Evolutionary conservation across 2,113 vertebrate genomes (phyloP).

Genomic region (Oryzias celebensis): DNA sequence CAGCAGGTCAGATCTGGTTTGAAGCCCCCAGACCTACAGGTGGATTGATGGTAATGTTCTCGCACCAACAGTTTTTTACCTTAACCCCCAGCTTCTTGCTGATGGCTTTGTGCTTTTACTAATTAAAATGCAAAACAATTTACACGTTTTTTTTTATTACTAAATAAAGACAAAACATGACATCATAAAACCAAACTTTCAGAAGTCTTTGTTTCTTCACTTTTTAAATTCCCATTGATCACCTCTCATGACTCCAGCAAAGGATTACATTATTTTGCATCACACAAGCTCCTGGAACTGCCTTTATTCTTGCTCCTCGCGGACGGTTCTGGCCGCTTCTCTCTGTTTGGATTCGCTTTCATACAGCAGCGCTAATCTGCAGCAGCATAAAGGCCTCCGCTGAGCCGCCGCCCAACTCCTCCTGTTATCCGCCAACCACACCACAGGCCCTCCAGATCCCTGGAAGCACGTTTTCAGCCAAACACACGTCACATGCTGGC

Average conservation of each 20-base stretch:
- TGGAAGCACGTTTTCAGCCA: slow-evolving; percentile 36
- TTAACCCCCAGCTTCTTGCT: too few species aligned
- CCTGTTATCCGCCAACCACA: slow-evolving; percentile 55
- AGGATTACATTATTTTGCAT: slow-evolving; percentile 51
- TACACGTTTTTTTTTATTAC: too few species aligned
- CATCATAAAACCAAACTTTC: too few species aligned
- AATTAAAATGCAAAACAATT: too few species aligned
- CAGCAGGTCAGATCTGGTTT: too few species aligned
- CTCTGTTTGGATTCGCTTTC: slow-evolving; percentile 4
- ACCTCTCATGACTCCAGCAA: slow-evolving; percentile 37
- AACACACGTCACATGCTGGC: slow-evolving; percentile 44
- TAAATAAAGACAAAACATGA: too few species aligned
- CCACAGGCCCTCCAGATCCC: slow-evolving; percentile 36
- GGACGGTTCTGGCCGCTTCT: slow-evolving; percentile 24
- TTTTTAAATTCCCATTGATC: slow-evolving; percentile 29
- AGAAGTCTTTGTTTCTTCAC: slow-evolving; percentile 32
- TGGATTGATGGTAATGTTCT: too few species aligned
- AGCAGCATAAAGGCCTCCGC: slow-evolving; percentile 43
- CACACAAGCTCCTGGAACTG: slow-evolving; percentile 34
- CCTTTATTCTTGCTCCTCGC: slow-evolving; percentile 24
- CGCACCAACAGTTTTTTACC: too few species aligned
- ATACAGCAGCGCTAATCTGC: slow-evolving; percentile 34
- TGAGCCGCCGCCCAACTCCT: slow-evolving; percentile 66
- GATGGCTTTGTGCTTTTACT: too few species aligned
- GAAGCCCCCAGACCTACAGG: too few species aligned